Evolutionary conservation across 1,140 invertebrate species (phyloP).

Genomic region (Lysiphlebus fabarum): DNA sequence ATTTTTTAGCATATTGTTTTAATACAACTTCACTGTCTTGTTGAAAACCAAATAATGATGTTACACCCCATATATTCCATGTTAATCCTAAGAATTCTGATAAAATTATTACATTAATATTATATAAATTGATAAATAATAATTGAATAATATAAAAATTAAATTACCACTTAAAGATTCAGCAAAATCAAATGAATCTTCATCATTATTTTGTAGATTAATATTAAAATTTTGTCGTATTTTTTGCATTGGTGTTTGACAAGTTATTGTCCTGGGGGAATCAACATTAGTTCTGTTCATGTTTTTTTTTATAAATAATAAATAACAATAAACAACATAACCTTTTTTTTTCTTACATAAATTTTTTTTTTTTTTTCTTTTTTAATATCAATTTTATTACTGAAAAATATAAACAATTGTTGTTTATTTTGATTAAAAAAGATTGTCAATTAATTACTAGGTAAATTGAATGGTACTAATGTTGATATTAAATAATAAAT

Average conservation of each 20-base stretch:
- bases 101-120: background rate
- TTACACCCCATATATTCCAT: conserved; percentile 43
- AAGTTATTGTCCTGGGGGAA: too few relatives aligned
- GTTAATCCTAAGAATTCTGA: conserved; percentile 37
- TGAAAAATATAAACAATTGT: too few relatives aligned
- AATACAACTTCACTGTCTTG: conserved; percentile 35
- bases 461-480: too few relatives aligned
- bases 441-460: too few relatives aligned
- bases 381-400: too few relatives aligned
- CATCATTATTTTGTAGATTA: background rate
- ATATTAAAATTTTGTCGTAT: conserved; percentile 14
- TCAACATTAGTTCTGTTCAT: too few relatives aligned
- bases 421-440: too few relatives aligned
- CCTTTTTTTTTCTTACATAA: too few relatives aligned
- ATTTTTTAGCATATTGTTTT: conserved; percentile 41
- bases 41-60: conserved; percentile 38
- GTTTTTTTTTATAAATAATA: too few relatives aligned
- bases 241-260: background rate
- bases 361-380: too few relatives aligned
- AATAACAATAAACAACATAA: too few relatives aligned
- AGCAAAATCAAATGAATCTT: background rate
- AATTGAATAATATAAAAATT: background rate
- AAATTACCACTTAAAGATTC: conserved; percentile 6
- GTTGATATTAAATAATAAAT: too few relatives aligned
- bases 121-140: background rate